Percentiles rank a stretch among this genome's conserved stretches.
Evolutionary conservation across 1,140 invertebrate genomes (phyloP).

Genomic region (Lepidotrigona ventralis): DNA sequence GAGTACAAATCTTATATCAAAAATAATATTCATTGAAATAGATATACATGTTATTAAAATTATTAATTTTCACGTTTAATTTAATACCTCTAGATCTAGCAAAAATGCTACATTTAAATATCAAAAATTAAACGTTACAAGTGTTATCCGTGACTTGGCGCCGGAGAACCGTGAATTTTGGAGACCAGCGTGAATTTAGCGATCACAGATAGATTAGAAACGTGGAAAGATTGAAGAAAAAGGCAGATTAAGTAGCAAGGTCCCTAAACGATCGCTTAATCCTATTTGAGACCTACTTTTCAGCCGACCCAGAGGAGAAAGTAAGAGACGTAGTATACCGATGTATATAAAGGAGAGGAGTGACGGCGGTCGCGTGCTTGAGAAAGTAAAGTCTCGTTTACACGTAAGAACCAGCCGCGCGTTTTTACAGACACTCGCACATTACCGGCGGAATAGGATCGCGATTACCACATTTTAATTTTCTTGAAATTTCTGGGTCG

Average conservation of each 20-base stretch:
- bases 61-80: too few species aligned
- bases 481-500: conserved; percentile 32
- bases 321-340: conserved; percentile 69
- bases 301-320: conserved; percentile 72
- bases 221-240: too few species aligned
- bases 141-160: too few species aligned
- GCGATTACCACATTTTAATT: conserved; percentile 52
- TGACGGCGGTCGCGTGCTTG: conserved; percentile 72
- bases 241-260: conserved; percentile 15
- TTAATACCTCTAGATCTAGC: too few species aligned
- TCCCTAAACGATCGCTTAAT: conserved; percentile 62
- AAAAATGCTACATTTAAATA: too few species aligned
- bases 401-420: conserved; percentile 58
- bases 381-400: conserved; percentile 76
- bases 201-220: too few species aligned
- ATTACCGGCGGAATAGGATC: conserved; percentile 32
- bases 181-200: too few species aligned
- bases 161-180: too few species aligned
- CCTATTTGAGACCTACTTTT: conserved; percentile 78
- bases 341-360: conserved; percentile 47
- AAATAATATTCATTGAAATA: too few species aligned
- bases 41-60: too few species aligned
- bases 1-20: too few species aligned
- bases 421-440: conserved; percentile 32
- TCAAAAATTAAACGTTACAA: too few species aligned